Evolutionary conservation across 2,797 vertebrate species (phyloP).

Genomic region (Pantherophis alleghaniensis): DNA sequence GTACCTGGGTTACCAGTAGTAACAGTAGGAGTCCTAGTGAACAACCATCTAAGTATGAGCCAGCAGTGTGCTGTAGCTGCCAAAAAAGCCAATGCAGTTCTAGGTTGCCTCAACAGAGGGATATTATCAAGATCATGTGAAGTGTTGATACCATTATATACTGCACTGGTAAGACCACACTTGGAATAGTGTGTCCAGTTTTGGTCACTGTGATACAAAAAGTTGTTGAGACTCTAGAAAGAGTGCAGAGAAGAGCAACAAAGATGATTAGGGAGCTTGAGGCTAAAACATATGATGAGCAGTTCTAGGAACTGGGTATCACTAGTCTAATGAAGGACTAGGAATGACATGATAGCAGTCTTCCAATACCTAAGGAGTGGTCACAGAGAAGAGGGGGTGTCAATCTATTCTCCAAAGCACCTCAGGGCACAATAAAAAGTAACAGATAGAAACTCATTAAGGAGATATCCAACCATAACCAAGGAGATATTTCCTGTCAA

Average conservation of each 20-base stretch:
- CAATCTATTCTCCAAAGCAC: neutral
- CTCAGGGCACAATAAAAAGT: neutral
- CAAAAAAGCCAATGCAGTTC: neutral
- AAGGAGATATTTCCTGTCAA: neutral
- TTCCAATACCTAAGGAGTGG: neutral
- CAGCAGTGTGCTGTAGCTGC: neutral
- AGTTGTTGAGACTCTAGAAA: neutral
- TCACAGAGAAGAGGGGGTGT: neutral
- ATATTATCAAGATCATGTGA: neutral
- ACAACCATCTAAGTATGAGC: neutral
- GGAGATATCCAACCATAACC: neutral
- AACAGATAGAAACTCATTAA: neutral
- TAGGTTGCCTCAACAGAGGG: neutral
- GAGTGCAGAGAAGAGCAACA: neutral
- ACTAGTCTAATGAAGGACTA: neutral
- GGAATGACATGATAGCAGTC: neutral
- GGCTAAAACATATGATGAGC: neutral
- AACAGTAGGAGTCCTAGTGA: neutral
- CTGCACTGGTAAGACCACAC: neutral
- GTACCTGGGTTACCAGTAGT: neutral
- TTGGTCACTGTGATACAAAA: neutral
- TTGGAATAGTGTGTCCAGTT: neutral
- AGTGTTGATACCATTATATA: neutral
- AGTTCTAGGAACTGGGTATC: neutral
- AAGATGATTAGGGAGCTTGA: neutral